Percentiles rank a stretch among this genome's conserved stretches.
phyloP scores from a whole-genome alignment of 1,140 invertebrate genomes.

The Sipha flava region DNA sequence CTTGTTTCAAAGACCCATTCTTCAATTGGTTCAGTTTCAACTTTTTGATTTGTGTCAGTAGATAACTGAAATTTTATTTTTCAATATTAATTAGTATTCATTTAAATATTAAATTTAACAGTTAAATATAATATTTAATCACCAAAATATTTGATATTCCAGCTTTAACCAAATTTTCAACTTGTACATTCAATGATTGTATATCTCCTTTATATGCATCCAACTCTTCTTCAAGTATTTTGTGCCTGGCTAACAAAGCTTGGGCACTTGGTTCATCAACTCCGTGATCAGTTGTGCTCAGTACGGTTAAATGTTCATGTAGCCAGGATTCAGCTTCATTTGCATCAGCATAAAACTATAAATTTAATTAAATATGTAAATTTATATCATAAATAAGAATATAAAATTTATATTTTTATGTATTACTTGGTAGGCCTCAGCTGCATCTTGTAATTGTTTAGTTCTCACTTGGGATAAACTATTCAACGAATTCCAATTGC shows the following conservation, averaged over 20 bases:
- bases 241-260: slow-evolving; percentile 74
- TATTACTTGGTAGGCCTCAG: slow-evolving; percentile 76
- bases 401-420: not conserved
- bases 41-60: slow-evolving; percentile 54
- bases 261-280: slow-evolving; percentile 82
- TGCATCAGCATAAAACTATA: slow-evolving; percentile 89
- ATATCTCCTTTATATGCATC: slow-evolving; percentile 85
- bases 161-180: slow-evolving; percentile 66
- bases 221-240: slow-evolving; percentile 81
- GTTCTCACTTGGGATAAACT: slow-evolving; percentile 73
- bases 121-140: slow-evolving; percentile 31
- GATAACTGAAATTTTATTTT: slow-evolving; percentile 47
- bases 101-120: not conserved
- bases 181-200: slow-evolving; percentile 72
- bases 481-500: slow-evolving; percentile 76
- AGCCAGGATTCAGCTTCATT: slow-evolving; percentile 98
- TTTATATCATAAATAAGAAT: not conserved
- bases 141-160: slow-evolving; percentile 68
- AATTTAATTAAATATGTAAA: not conserved
- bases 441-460: slow-evolving; percentile 84
- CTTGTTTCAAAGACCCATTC: slow-evolving; percentile 68
- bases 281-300: slow-evolving; percentile 79
- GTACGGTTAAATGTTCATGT: slow-evolving; percentile 81
- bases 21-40: slow-evolving; percentile 53
- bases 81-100: not conserved